These are phyloP conservation scores for Cephus pygmeus DNA, from an alignment of 2,888 invertebrate species.

Conservation along the genomic window DNA sequence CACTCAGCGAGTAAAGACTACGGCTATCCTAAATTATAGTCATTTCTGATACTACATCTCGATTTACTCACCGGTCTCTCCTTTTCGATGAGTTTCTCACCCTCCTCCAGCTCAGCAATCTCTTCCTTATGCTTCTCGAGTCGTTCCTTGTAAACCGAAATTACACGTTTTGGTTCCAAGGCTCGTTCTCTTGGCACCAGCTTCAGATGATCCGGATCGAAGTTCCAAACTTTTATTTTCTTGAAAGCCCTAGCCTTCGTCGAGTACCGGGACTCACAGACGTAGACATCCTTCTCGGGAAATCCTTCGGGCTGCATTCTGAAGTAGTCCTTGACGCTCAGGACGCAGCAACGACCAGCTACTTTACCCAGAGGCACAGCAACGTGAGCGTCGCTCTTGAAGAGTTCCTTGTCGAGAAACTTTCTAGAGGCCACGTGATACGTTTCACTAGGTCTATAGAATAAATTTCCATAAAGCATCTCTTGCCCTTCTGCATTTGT, in stretches of 20 bases:
- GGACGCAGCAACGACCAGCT: constrained; percentile 89
- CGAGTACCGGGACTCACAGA: constrained; percentile 96
- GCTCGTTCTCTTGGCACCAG: constrained; percentile 78
- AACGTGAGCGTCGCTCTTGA: constrained; percentile 91
- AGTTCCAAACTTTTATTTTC: constrained; percentile 88
- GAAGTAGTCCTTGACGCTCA: constrained; percentile 95
- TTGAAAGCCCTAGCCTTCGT: constrained; percentile 88
- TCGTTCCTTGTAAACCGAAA: constrained; percentile 93
- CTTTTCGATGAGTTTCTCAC: constrained; percentile 85
- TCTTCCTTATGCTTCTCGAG: constrained; percentile 92
- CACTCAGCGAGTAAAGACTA: too few relatives aligned
- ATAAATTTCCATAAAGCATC: constrained; percentile 93
- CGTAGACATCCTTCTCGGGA: constrained; percentile 93
- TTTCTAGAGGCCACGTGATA: constrained; percentile 95
- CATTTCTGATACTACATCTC: fast-evolving
- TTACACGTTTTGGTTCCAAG: constrained; percentile 86
- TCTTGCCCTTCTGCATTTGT: constrained; percentile 84
- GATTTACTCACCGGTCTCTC: constrained; percentile 79
- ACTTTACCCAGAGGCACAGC: constrained; percentile 87
- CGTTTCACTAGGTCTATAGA: constrained; percentile 93
- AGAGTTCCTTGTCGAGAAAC: constrained; percentile 96
- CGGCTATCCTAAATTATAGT: neutral
- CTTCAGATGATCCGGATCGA: constrained; percentile 73
- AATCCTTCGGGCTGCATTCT: constrained; percentile 88
- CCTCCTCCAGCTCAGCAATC: constrained; percentile 83